A percentile compares a stretch with the other conserved stretches of the same genome.
These are phyloP conservation scores for Porphyrio hochstetteri DNA, from an alignment of 2,113 vertebrate species.

Conservation along the genomic window DNA sequence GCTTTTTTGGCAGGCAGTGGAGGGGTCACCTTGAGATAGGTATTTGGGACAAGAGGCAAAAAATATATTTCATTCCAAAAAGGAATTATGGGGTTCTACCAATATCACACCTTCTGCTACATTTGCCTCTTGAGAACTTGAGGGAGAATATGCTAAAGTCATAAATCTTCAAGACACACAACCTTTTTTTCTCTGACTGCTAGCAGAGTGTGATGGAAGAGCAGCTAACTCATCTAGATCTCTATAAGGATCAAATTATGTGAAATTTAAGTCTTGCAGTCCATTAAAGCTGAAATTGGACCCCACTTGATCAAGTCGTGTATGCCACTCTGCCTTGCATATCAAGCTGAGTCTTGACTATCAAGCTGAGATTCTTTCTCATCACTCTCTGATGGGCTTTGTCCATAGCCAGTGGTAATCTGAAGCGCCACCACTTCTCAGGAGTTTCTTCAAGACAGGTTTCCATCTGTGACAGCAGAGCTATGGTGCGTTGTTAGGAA, in stretches of 20 bases:
- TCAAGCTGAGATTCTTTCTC: neutral
- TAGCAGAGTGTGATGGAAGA: neutral
- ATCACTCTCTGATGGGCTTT: neutral
- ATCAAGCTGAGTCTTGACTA: neutral
- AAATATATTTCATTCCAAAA: neutral
- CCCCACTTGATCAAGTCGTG: neutral
- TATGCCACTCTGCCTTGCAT: neutral
- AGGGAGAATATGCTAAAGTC: neutral
- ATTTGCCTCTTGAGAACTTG: neutral
- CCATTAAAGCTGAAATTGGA: neutral
- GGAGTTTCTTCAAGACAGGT: neutral
- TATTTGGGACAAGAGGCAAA: neutral
- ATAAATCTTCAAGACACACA: neutral
- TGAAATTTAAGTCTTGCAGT: neutral
- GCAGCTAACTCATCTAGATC: neutral
- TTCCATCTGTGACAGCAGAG: neutral
- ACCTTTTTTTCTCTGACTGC: accelerated
- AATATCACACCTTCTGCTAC: neutral
- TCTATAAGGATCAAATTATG: neutral
- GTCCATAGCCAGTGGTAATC: neutral
- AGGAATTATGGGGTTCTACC: neutral
- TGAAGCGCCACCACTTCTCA: neutral
- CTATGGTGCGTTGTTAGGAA: neutral
- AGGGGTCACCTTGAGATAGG: neutral
- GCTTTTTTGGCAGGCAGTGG: neutral